Conservation (phyloP, 2,888 invertebrate genomes). For the Dermolepida albohirtum region DNA sequence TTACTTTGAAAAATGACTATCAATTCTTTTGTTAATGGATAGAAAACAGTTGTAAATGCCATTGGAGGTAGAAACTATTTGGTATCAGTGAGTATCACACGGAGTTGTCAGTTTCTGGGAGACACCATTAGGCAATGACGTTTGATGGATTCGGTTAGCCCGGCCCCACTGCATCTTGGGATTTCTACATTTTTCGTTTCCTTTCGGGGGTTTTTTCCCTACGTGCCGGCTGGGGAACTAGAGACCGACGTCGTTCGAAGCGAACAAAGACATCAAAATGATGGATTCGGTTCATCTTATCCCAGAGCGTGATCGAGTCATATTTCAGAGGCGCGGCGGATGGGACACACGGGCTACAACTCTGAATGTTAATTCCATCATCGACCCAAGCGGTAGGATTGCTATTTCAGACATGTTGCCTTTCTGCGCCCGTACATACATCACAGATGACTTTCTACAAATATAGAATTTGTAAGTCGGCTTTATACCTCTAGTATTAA, state of each 20-base stretch:
- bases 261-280: slow-evolving; percentile 69
- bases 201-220: slow-evolving; percentile 44
- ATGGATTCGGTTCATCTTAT: slow-evolving; percentile 68
- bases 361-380: slow-evolving; percentile 66
- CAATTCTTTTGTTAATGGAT: slow-evolving; percentile 39
- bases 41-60: slow-evolving; percentile 42
- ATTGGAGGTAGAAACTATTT: slow-evolving; percentile 38
- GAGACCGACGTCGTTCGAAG: slow-evolving; percentile 59
- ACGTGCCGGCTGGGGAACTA: slow-evolving; percentile 40
- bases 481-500: background rate
- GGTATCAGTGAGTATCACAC: slow-evolving; percentile 47
- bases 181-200: slow-evolving; percentile 63
- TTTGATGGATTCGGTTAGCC: slow-evolving; percentile 62
- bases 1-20: slow-evolving; percentile 30
- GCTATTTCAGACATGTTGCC: slow-evolving; percentile 44
- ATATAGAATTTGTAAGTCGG: slow-evolving; percentile 39
- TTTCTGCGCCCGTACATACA: slow-evolving; percentile 38
- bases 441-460: slow-evolving; percentile 43
- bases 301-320: slow-evolving; percentile 67
- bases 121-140: slow-evolving; percentile 62
- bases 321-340: slow-evolving; percentile 64
- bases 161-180: slow-evolving; percentile 61
- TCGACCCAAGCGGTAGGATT: slow-evolving; percentile 36
- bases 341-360: slow-evolving; percentile 61
- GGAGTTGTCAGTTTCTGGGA: slow-evolving; percentile 55